phyloP scores from a whole-genome alignment of 2,888 invertebrate species.

The Osedax fenrisi region DNA sequence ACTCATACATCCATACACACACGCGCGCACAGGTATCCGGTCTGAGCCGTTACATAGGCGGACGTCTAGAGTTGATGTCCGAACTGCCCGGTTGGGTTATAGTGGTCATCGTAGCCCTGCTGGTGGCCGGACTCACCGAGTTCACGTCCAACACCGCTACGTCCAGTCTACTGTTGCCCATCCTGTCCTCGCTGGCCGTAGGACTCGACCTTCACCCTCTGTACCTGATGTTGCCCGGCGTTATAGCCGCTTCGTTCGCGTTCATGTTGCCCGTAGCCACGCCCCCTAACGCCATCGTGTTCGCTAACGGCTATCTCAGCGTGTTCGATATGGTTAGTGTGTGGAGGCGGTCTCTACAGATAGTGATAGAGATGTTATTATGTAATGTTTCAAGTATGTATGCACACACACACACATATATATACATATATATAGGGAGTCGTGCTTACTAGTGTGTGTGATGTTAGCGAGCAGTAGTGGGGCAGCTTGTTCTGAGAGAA shows the following conservation, averaged over 20 bases:
- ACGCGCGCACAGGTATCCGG: constrained; percentile 35
- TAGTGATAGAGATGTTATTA: not conserved
- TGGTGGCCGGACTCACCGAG: constrained; percentile 72
- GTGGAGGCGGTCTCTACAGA: not conserved
- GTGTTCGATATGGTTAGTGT: constrained; percentile 50
- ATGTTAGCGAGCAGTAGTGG: too few relatives aligned
- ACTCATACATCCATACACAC: too few relatives aligned
- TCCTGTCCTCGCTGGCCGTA: constrained; percentile 59
- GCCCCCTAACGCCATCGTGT: constrained; percentile 84
- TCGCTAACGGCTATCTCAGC: constrained; percentile 52
- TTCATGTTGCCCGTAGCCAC: constrained; percentile 89
- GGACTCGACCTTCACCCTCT: constrained; percentile 68
- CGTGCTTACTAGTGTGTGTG: too few relatives aligned
- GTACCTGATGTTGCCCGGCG: constrained; percentile 75
- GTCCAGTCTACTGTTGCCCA: constrained; percentile 64
- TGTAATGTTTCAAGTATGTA: not conserved
- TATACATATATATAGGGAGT: too few relatives aligned
- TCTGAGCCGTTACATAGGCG: constrained; percentile 33
- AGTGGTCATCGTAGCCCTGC: constrained; percentile 63
- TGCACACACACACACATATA: too few relatives aligned
- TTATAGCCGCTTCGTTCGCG: constrained; percentile 74
- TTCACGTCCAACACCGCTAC: constrained; percentile 81
- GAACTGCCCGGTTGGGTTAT: constrained; percentile 57
- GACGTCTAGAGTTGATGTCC: constrained; percentile 26
- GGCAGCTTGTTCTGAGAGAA: too few relatives aligned